Evolutionary conservation across 2,113 vertebrate species (phyloP).

Genomic region (Channa argus): DNA sequence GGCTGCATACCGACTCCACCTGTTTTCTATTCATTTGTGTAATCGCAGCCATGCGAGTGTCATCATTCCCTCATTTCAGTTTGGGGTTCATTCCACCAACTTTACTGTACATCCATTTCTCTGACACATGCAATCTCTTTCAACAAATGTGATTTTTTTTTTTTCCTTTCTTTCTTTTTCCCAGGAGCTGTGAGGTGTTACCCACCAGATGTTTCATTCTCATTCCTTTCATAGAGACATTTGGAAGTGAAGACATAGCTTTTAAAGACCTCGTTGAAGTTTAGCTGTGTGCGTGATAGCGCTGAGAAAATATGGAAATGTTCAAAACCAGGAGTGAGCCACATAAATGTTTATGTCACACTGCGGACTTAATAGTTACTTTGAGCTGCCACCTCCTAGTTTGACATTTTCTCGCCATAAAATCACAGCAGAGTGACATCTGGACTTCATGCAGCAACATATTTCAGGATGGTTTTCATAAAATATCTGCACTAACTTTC

Average conservation of each 20-base stretch:
- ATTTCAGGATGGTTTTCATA: too few relatives aligned
- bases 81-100: conserved; percentile 47
- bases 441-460: conserved; percentile 60
- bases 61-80: conserved; percentile 71
- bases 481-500: too few relatives aligned
- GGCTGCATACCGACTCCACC: conserved; percentile 63
- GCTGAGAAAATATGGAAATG: conserved; percentile 57
- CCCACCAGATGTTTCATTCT: conserved; percentile 73
- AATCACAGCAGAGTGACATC: conserved; percentile 65
- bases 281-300: conserved; percentile 28
- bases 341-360: conserved; percentile 68
- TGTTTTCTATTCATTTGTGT: conserved; percentile 77
- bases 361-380: conserved; percentile 57
- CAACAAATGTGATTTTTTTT: conserved; percentile 51
- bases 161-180: conserved; percentile 27
- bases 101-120: conserved; percentile 66
- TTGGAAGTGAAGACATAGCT: conserved; percentile 44
- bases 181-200: conserved; percentile 70
- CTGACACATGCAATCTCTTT: conserved; percentile 70
- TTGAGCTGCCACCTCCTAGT: conserved; percentile 58
- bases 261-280: conserved; percentile 46
- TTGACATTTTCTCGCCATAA: conserved; percentile 63
- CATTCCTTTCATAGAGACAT: conserved; percentile 37
- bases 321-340: conserved; percentile 57
- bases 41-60: conserved; percentile 71